These are phyloP conservation scores for Venturia canescens DNA, from an alignment of 1,140 invertebrate genomes.

Conservation along the genomic window DNA sequence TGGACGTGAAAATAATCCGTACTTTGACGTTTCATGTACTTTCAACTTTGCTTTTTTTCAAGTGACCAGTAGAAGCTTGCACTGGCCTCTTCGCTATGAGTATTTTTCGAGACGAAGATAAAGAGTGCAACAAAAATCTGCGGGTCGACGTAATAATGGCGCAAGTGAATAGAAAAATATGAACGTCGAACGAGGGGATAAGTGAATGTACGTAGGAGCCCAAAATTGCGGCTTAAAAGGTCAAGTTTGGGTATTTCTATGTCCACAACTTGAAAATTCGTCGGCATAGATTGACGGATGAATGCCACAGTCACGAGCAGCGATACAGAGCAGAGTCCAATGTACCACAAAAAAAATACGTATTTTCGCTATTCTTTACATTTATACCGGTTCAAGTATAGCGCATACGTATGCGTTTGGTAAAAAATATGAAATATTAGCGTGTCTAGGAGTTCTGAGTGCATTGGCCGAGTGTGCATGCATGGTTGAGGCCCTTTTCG, in stretches of 20 bases:
- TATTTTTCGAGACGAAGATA: no score
- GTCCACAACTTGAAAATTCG: constrained; percentile 1
- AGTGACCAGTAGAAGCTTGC: no score
- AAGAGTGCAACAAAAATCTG: no score
- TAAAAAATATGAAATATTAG: constrained; percentile 40
- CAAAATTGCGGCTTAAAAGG: not conserved
- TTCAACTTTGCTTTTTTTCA: no score
- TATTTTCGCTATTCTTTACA: not conserved
- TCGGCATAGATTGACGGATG: not conserved
- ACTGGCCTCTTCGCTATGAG: no score
- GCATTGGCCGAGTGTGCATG: constrained; percentile 16
- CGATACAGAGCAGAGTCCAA: not conserved
- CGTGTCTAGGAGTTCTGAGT: not conserved
- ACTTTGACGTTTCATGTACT: no score
- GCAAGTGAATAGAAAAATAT: no score
- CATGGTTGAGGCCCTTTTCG: constrained; percentile 5
- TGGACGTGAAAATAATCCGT: no score
- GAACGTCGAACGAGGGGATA: no score
- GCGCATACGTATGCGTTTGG: not conserved
- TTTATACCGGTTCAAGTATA: not conserved
- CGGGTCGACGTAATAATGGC: no score
- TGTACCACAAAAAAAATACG: not conserved
- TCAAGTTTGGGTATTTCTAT: not conserved
- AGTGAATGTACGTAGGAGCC: not conserved
- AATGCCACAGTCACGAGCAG: not conserved